Evolutionary conservation across 1,140 invertebrate species (phyloP), one percentile per base, ranked within the genome.

Genomic region (Cydia fagiglandana): DNA sequence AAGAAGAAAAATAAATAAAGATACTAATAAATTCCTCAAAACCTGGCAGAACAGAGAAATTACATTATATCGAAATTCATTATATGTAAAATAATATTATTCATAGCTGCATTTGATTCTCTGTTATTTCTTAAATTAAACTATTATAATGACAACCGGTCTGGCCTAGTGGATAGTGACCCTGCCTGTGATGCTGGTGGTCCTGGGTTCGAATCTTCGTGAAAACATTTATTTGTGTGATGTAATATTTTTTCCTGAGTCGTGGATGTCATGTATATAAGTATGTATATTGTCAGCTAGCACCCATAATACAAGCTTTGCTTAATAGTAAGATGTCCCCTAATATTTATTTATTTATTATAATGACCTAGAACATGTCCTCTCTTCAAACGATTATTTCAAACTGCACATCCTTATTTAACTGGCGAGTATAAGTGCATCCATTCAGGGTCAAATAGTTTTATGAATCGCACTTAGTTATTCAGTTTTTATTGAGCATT

Each of bases 361-460:
- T 24, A 24, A 24, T 24, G 50, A 53, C 5, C 53, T 56, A 17
- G 15, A 17, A 17, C 7, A 61, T 10, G 24, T 53, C 5, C 56
- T 61, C 7, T 61, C 20, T 17, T 12, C 56, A 17, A 53, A 53
- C 50, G 4, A 53, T 3, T 61, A 61, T 24, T 61, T 4, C 9
- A 61, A 61, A 10, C n/a, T 20, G 20, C 56, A 61, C 56, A 61
- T 61, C 56, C 56, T 61, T 61, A 61, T 20, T 66, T 30, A 66
- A 34, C 28, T 66, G 64, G 5, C 7, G 20, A 3, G 64, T 13
- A 28, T 30, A 66, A 38, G 15, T 38, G 66, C 30, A 20, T 38
- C n/a, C 2, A 45, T 10, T 17, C 66, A 41, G 34, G 30, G 34
- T 38, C 34, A 41, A 66, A 66, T 66, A n/a, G 45, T 45, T 38